phyloP scores from a whole-genome alignment of 1,140 invertebrate species.

The Triops cancriformis region DNA sequence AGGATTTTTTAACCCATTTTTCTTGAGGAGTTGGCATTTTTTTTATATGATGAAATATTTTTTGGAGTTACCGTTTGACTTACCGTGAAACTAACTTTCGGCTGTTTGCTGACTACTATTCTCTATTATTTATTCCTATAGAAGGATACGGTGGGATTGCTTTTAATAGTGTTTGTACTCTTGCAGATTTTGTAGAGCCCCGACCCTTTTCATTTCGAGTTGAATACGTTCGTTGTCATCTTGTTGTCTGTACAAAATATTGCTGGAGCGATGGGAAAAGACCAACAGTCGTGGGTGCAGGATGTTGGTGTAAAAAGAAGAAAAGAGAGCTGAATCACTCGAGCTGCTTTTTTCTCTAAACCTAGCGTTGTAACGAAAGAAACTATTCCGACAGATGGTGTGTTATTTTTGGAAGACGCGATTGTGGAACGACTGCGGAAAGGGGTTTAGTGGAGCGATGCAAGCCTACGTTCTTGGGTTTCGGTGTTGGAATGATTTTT shows the following conservation, averaged over 20 bases:
- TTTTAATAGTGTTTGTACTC: neutral
- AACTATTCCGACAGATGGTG: neutral
- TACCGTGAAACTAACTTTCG: neutral
- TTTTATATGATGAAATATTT: neutral
- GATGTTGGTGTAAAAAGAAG: neutral
- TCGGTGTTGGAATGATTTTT: no score
- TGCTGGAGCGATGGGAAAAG: neutral
- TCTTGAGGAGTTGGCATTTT: neutral
- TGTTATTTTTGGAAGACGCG: no score
- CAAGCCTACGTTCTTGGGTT: no score
- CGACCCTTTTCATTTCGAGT: neutral
- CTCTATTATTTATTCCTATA: neutral
- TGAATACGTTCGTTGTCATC: neutral
- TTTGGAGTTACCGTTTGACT: neutral
- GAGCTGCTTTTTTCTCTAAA: neutral
- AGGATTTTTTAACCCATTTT: neutral
- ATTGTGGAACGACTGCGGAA: no score
- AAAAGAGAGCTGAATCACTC: neutral
- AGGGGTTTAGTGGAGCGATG: no score
- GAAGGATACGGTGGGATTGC: neutral
- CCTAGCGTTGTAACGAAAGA: neutral
- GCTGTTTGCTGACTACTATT: neutral
- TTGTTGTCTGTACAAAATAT: neutral
- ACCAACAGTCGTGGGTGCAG: neutral
- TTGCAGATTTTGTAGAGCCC: neutral